Evolutionary conservation across 2,888 invertebrate genomes (phyloP), one percentile per base, ranked within the genome.

Genomic region (Drosophila paramelanica): DNA sequence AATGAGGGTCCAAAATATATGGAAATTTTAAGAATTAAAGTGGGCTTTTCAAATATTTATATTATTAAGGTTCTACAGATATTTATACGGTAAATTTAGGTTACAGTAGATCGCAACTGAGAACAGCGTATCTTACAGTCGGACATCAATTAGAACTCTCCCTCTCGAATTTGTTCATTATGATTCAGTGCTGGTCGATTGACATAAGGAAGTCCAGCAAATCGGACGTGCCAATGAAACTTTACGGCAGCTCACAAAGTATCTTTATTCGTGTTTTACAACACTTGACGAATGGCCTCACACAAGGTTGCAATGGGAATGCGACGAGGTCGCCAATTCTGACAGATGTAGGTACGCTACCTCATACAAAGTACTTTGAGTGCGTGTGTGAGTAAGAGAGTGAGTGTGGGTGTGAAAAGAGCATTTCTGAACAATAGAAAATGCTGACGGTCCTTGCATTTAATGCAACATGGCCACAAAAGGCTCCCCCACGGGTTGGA

Each of bases 221-320:
- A 45, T 70, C 76, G 75, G 33, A 36, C 11, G 5, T 8, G 60
- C 79, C 79, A 74, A 77, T 80, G 80, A 77, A 62, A 61, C 51
- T 33, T 39, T 20, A 46, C 10, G 55, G 36, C 75, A 61, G 56
- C 49, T 59, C 43, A 27, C 14, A 13, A 55, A 10, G 14, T 31
- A 58, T 45, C 39, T 31, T 23, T 52, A 52, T 27, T 49, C 27
- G 42, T 20, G 14, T 71, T 73, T 64, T 71, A 47, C 77, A 76
- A 71, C 72, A 65, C 65, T 76, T 64, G 70, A 77, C 78, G 67
- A 86, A 81, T 77, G 87, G 70, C 66, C 80, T 62, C 62, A 64
- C 69, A 60, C 87, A 84, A 78, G 87, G 84, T 70, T 70, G 75
- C 39, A 23, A 36, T 55, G 53, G 45, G 39, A 58, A 36, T 51